Evolutionary conservation across 2,113 vertebrate genomes (phyloP).

Genomic region (Albula glossodonta): DNA sequence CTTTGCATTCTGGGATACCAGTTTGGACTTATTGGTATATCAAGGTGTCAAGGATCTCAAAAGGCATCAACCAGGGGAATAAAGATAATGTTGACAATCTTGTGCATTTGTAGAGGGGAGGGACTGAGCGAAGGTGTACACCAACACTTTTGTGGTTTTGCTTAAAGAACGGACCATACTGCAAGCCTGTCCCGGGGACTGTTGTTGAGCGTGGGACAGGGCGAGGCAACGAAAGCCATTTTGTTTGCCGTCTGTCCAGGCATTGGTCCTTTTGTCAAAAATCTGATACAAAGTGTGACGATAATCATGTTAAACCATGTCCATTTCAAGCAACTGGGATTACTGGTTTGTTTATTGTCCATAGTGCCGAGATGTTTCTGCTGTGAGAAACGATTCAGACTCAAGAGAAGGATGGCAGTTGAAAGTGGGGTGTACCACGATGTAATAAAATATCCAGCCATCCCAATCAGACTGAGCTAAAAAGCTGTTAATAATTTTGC

Average conservation of each 20-base stretch:
- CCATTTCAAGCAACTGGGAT: background rate
- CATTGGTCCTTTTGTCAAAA: background rate
- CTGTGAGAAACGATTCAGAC: background rate
- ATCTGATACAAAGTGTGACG: background rate
- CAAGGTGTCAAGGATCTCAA: constrained; percentile 21
- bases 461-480: too few species aligned
- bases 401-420: background rate
- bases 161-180: background rate
- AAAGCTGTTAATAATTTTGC: too few species aligned
- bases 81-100: constrained; percentile 54
- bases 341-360: background rate
- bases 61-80: constrained; percentile 31
- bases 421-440: too few species aligned
- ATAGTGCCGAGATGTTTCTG: background rate
- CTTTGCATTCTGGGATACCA: background rate
- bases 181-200: too few species aligned
- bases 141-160: background rate
- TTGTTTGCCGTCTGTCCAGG: background rate
- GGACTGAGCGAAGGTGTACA: background rate
- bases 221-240: background rate
- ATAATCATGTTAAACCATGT: constrained; percentile 4
- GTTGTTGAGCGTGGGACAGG: background rate
- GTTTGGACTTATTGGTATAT: background rate
- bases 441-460: too few species aligned
- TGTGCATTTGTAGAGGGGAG: constrained; percentile 29